phyloP scores from a whole-genome alignment of 2,113 vertebrate species.

The Colius striatus region DNA sequence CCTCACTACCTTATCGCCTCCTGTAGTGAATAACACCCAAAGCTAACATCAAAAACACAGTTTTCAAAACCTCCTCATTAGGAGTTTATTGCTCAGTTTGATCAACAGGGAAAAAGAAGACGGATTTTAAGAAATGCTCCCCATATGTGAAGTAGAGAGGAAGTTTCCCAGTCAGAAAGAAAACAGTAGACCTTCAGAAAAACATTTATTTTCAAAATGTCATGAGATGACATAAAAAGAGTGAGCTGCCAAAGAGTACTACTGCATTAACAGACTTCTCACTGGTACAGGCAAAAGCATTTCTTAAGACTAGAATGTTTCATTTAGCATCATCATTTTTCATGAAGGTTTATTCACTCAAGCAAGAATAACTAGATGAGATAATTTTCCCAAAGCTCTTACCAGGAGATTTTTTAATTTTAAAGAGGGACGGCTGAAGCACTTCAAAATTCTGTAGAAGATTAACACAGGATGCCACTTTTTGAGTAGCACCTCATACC shows the following conservation, averaged over 20 bases:
- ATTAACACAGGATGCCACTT: background rate
- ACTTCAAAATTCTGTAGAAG: background rate
- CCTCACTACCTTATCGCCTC: background rate
- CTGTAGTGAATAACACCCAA: background rate
- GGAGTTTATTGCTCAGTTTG: slow-evolving; percentile 25
- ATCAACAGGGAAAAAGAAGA: background rate
- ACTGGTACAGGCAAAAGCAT: background rate
- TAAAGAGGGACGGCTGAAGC: background rate
- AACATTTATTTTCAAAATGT: slow-evolving; percentile 8
- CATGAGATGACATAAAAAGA: background rate
- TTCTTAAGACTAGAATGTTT: background rate
- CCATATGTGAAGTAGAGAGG: background rate
- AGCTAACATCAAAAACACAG: slow-evolving; percentile 17
- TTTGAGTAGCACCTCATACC: background rate
- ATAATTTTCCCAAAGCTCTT: background rate
- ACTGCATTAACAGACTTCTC: background rate
- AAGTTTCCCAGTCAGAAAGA: background rate
- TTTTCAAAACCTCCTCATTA: slow-evolving; percentile 48
- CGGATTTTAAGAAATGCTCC: background rate
- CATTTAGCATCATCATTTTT: background rate
- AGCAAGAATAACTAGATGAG: background rate
- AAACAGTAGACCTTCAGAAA: background rate
- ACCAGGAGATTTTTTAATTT: background rate
- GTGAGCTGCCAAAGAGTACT: background rate
- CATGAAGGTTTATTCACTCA: background rate